phyloP scores from a whole-genome alignment of 2,797 vertebrate species.

The Lepilemur septentrionalis region DNA sequence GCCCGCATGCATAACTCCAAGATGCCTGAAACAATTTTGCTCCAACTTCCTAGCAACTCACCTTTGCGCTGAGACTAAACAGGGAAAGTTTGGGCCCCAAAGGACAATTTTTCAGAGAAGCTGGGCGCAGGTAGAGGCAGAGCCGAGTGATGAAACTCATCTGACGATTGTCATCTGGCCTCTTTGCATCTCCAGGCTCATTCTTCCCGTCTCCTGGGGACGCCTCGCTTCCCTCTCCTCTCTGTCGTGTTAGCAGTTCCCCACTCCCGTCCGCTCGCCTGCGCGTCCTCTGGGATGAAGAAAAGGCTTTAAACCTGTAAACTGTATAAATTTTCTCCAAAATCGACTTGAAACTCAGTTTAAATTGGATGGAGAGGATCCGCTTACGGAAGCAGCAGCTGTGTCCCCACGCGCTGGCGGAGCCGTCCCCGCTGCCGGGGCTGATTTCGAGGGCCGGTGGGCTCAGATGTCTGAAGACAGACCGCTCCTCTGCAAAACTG shows the following conservation, averaged over 20 bases:
- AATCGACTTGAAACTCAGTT: constrained; percentile 64
- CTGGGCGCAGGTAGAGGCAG: constrained; percentile 37
- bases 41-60: constrained; percentile 83
- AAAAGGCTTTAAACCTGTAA: constrained; percentile 67
- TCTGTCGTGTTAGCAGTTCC: constrained; percentile 8
- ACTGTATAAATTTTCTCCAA: constrained; percentile 66
- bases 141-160: constrained; percentile 43
- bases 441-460: background rate
- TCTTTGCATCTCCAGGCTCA: background rate
- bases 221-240: constrained; percentile 15
- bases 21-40: constrained; percentile 77
- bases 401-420: background rate
- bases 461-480: background rate
- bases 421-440: accelerated
- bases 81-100: constrained; percentile 78
- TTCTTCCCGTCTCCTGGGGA: constrained; percentile 51
- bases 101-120: constrained; percentile 78
- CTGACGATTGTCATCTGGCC: constrained; percentile 58
- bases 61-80: constrained; percentile 80
- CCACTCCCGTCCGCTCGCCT: background rate
- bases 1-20: constrained; percentile 67
- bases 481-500: background rate
- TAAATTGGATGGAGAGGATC: constrained; percentile 52
- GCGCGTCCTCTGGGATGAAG: constrained; percentile 76
- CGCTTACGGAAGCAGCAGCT: background rate